Percentiles rank a stretch among this genome's conserved stretches.
These are phyloP conservation scores for Choloepus hoffmanni DNA, from an alignment of 2,113 vertebrate species.

Conservation along the genomic window DNA sequence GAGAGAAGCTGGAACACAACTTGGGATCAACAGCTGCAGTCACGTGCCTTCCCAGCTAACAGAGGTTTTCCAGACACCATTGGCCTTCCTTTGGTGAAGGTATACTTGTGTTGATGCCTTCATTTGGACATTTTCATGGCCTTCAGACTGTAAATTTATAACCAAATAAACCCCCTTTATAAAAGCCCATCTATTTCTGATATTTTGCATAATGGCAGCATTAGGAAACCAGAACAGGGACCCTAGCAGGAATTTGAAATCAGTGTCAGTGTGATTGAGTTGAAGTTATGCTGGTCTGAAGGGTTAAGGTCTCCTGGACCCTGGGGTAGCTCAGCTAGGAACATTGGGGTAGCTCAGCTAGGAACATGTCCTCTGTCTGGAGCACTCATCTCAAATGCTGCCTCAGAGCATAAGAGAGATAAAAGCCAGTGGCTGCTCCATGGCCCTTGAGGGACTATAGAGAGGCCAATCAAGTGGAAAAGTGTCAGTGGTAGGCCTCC, in stretches of 20 bases:
- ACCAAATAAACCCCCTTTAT: too few relatives aligned
- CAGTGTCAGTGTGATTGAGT: background rate
- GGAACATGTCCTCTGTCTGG: background rate
- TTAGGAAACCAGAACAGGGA: background rate
- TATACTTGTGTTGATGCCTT: too few relatives aligned
- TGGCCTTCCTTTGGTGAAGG: too few relatives aligned
- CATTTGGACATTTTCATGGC: too few relatives aligned
- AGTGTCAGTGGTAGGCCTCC: fast-evolving
- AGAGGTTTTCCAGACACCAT: too few relatives aligned
- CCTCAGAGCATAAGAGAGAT: background rate
- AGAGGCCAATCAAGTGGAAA: background rate
- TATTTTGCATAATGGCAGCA: too few relatives aligned
- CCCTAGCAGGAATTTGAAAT: background rate
- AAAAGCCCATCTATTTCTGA: too few relatives aligned
- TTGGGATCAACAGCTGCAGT: too few relatives aligned
- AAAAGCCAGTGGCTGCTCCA: too few relatives aligned
- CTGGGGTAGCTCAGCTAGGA: background rate
- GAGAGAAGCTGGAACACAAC: too few relatives aligned
- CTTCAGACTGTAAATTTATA: too few relatives aligned
- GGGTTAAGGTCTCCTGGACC: background rate
- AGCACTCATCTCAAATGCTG: background rate
- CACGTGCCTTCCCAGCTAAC: too few relatives aligned
- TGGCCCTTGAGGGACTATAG: background rate
- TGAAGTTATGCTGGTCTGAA: background rate
- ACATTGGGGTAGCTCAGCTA: background rate